Evolutionary conservation across 2,888 invertebrate species (phyloP).

Genomic region (Chrysotoxum bicinctum): DNA sequence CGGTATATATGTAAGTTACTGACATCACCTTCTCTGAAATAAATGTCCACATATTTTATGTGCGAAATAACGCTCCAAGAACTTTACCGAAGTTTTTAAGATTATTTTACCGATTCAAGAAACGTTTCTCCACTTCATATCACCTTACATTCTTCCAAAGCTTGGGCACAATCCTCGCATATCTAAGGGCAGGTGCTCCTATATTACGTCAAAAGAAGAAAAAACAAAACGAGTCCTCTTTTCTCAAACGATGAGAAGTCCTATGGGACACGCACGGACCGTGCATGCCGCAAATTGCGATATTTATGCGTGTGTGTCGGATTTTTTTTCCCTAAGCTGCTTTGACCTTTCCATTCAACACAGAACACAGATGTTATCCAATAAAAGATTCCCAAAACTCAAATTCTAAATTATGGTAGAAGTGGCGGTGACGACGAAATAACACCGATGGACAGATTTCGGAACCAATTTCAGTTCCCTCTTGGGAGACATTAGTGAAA

Average conservation of each 20-base stretch:
- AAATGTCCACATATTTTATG: neutral
- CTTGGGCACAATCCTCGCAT: neutral
- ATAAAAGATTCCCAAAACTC: neutral
- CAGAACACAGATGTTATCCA: neutral
- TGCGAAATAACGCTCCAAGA: neutral
- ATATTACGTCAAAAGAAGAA: neutral
- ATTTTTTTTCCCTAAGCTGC: neutral
- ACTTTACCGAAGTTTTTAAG: neutral
- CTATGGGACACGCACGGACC: neutral
- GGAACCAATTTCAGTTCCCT: conserved; percentile 41
- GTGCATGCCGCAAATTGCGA: neutral
- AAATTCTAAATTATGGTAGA: neutral
- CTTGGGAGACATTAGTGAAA: conserved; percentile 49
- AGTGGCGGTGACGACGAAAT: conserved; percentile 12
- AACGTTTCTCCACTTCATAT: neutral
- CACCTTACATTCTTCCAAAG: neutral
- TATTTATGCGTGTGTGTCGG: neutral
- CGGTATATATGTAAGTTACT: neutral
- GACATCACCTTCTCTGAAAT: neutral
- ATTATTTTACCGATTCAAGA: neutral
- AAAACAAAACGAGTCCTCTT: neutral
- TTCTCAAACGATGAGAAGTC: neutral
- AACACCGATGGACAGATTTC: conserved; percentile 47
- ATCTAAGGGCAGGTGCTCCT: neutral
- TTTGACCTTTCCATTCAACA: neutral